Percentiles rank a stretch among this genome's conserved stretches.
Evolutionary conservation across 1,140 invertebrate genomes (phyloP).

Genomic region (Antheraea pernyi): DNA sequence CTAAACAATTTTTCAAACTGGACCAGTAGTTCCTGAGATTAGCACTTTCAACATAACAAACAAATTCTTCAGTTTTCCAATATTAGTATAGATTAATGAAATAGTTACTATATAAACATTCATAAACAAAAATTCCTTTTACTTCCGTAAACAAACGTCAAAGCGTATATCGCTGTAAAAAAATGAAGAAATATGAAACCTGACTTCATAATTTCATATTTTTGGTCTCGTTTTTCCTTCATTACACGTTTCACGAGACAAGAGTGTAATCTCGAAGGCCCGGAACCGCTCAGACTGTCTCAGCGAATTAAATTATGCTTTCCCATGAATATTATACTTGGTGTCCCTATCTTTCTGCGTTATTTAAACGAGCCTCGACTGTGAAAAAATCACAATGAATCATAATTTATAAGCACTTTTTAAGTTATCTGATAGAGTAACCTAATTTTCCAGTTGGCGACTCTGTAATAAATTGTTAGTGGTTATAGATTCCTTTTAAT

Average conservation of each 20-base stretch:
- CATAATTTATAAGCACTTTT: conserved; percentile 21
- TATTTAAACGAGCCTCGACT: conserved; percentile 54
- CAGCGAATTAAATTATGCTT: conserved; percentile 71
- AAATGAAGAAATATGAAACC: conserved; percentile 51
- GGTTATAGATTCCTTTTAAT: conserved; percentile 3
- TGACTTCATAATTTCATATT: conserved; percentile 66
- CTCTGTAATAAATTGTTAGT: background rate
- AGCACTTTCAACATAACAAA: no score
- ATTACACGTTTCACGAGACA: conserved; percentile 67
- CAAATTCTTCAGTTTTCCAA: no score
- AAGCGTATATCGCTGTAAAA: conserved; percentile 22
- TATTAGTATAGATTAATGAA: no score
- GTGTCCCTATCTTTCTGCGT: conserved; percentile 68
- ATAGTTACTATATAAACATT: background rate
- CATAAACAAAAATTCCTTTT: background rate
- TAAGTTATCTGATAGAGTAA: conserved; percentile 2
- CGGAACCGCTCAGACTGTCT: conserved; percentile 52
- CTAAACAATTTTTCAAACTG: no score
- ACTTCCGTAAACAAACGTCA: conserved; percentile 16
- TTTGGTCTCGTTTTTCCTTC: conserved; percentile 52
- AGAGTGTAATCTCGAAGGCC: conserved; percentile 57
- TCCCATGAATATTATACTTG: conserved; percentile 75
- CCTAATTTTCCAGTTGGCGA: background rate
- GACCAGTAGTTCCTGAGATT: no score
- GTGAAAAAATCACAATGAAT: conserved; percentile 40